phyloP scores from a whole-genome alignment of 2,888 invertebrate genomes.

The Eurois occulta region DNA sequence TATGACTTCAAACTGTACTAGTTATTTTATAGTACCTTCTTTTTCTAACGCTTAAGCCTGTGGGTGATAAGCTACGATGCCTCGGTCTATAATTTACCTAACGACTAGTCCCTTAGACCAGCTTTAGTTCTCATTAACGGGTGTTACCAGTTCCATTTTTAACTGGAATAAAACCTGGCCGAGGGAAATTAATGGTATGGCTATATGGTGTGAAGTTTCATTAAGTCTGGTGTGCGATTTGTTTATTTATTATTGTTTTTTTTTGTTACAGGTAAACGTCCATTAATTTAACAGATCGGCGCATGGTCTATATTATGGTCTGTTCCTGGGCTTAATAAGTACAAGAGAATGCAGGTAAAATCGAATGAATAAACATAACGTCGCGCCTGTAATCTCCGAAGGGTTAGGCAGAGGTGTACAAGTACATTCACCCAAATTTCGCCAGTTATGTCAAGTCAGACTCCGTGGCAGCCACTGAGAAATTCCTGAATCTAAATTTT shows the following conservation, averaged over 20 bases:
- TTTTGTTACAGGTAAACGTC: constrained; percentile 52
- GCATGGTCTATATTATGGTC: neutral
- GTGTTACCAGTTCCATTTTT: constrained; percentile 10
- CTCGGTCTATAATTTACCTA: constrained; percentile 27
- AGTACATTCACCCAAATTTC: too few relatives aligned
- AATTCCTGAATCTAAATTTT: too few relatives aligned
- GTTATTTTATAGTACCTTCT: neutral
- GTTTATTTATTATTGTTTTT: neutral
- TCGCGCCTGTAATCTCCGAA: too few relatives aligned
- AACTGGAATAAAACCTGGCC: constrained; percentile 8
- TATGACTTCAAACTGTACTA: neutral
- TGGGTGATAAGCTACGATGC: constrained; percentile 31
- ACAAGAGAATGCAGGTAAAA: neutral
- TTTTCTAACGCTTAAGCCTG: constrained; percentile 28
- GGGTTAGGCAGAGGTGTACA: too few relatives aligned
- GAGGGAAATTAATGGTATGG: constrained; percentile 6
- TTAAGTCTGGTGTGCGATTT: neutral
- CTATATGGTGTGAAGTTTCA: neutral
- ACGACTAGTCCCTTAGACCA: constrained; percentile 1
- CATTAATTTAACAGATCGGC: too few relatives aligned
- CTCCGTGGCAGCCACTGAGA: too few relatives aligned
- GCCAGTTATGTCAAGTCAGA: too few relatives aligned
- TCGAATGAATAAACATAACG: too few relatives aligned
- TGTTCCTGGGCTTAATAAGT: neutral
- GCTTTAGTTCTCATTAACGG: constrained; percentile 10